A percentile compares a stretch with the other conserved stretches of the same genome.
phyloP scores from a whole-genome alignment of 2,797 vertebrate genomes.

The Glossophaga mutica region DNA sequence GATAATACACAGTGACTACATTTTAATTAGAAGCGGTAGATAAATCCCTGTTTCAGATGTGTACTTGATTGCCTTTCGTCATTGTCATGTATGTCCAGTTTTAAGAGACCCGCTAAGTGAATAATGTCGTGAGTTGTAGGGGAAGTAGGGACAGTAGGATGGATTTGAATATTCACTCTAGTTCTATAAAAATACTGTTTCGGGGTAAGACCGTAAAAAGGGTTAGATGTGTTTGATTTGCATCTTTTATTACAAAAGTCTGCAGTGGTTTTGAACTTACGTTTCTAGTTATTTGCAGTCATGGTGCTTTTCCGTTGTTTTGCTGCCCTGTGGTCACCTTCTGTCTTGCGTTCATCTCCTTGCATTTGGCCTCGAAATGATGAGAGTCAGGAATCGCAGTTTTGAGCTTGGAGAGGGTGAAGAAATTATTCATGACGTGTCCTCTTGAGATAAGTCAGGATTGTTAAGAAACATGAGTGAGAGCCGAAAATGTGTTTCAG shows the following conservation, averaged over 20 bases:
- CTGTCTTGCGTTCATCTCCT: not conserved
- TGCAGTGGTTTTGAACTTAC: slow-evolving; percentile 11
- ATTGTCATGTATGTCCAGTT: not conserved
- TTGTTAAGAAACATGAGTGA: not conserved
- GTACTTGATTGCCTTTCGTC: not conserved
- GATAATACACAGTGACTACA: not conserved
- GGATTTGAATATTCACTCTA: slow-evolving; percentile 13
- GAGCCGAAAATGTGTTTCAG: not conserved
- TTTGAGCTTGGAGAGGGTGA: slow-evolving; percentile 5
- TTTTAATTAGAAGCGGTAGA: slow-evolving; percentile 16
- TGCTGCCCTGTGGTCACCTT: not conserved
- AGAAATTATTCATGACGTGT: not conserved
- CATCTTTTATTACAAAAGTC: not conserved
- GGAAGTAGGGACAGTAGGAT: not conserved
- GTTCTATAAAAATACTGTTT: slow-evolving; percentile 21
- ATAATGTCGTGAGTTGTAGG: not conserved
- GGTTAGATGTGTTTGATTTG: not conserved
- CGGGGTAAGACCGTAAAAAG: slow-evolving; percentile 14
- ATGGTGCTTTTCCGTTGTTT: slow-evolving; percentile 19
- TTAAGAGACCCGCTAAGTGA: not conserved
- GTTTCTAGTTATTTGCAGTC: slow-evolving; percentile 22
- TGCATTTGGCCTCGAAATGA: not conserved
- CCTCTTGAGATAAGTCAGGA: not conserved
- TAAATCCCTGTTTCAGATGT: not conserved
- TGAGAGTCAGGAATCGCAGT: not conserved